Conservation (phyloP, 2,888 invertebrate genomes). For the Cyrtodaria siliqua region DNA sequence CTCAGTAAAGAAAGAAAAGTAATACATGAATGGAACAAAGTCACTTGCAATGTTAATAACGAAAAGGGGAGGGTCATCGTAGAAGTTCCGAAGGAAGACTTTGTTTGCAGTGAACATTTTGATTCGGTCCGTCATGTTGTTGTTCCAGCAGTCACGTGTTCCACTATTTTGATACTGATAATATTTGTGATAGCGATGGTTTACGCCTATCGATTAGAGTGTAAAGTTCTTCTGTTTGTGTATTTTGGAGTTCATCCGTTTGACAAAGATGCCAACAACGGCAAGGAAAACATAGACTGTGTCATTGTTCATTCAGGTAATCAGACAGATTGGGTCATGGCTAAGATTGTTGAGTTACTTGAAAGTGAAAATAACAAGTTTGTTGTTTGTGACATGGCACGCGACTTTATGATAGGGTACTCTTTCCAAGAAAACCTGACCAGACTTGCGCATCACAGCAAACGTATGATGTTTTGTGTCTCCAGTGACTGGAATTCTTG, state of each 20-base stretch:
- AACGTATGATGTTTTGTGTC: slow-evolving; percentile 65
- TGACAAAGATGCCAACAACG: slow-evolving; percentile 59
- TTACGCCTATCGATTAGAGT: slow-evolving; percentile 62
- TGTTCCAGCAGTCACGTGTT: slow-evolving; percentile 43
- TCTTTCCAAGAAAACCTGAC: slow-evolving; percentile 69
- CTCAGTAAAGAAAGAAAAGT: slow-evolving; percentile 27
- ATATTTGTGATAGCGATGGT: slow-evolving; percentile 24
- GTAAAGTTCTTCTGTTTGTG: slow-evolving; percentile 67
- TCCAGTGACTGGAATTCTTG: slow-evolving; percentile 50
- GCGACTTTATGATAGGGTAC: slow-evolving; percentile 68
- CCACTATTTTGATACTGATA: slow-evolving; percentile 32
- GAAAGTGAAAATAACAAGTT: slow-evolving; percentile 55
- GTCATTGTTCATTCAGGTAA: slow-evolving; percentile 59
- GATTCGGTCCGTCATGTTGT: slow-evolving; percentile 56
- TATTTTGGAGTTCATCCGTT: slow-evolving; percentile 71
- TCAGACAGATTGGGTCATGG: slow-evolving; percentile 61
- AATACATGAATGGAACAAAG: slow-evolving; percentile 39
- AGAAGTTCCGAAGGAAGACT: slow-evolving; percentile 52
- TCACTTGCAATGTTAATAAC: slow-evolving; percentile 49
- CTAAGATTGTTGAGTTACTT: slow-evolving; percentile 56
- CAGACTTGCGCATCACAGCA: slow-evolving; percentile 60
- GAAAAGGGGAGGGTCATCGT: slow-evolving; percentile 35
- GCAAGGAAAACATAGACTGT: slow-evolving; percentile 59
- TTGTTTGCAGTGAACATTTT: slow-evolving; percentile 55
- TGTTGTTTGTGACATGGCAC: slow-evolving; percentile 57